These are phyloP conservation scores for Phoxinus dragarum DNA, from an alignment of 2,797 vertebrate genomes.

Conservation along the genomic window DNA sequence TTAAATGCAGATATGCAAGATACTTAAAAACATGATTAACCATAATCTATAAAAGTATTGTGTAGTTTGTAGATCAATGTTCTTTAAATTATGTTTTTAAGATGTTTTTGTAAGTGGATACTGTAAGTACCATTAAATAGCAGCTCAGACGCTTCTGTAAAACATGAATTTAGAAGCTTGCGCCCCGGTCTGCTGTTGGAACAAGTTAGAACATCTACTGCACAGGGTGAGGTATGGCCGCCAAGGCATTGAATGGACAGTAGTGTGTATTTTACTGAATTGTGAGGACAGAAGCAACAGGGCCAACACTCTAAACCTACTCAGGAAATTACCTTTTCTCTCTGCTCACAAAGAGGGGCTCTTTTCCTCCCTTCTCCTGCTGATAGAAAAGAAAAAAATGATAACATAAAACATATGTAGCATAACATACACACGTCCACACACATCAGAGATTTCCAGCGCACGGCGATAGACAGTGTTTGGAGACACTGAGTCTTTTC, in stretches of 20 bases:
- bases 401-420: conserved; percentile 55
- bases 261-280: conserved; percentile 55
- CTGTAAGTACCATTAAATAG: conserved; percentile 29
- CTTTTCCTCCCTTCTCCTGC: conserved; percentile 38
- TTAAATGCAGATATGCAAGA: not conserved
- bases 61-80: not conserved
- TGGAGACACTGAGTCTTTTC: conserved; percentile 22
- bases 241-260: conserved; percentile 48
- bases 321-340: conserved; percentile 59
- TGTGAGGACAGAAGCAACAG: conserved; percentile 33
- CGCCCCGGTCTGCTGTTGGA: conserved; percentile 1
- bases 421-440: conserved; percentile 38
- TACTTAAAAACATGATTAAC: not conserved
- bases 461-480: not conserved
- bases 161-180: conserved; percentile 40
- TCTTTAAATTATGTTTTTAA: not conserved
- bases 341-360: conserved; percentile 46
- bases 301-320: conserved; percentile 58
- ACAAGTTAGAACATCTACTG: conserved; percentile 19
- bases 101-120: not conserved
- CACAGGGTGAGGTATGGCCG: conserved; percentile 36
- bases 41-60: not conserved
- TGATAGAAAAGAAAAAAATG: conserved; percentile 58
- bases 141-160: conserved; percentile 27
- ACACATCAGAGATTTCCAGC: conserved; percentile 21